Evolutionary conservation across 2,888 invertebrate species (phyloP).

Genomic region (Mantis religiosa): DNA sequence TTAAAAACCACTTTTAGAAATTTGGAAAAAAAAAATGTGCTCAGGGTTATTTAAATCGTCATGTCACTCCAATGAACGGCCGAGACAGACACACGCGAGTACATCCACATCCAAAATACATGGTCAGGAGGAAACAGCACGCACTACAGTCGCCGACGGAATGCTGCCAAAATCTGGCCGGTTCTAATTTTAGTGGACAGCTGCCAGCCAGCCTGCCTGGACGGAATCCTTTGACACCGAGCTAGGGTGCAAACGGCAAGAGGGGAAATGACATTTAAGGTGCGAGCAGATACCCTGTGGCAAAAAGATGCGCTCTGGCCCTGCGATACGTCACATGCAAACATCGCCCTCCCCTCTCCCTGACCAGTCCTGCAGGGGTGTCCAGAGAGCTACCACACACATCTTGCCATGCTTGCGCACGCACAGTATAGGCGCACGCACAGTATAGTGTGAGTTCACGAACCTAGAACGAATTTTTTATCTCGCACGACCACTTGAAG

Average conservation of each 20-base stretch:
- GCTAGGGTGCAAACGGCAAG: not conserved
- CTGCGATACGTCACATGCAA: not conserved
- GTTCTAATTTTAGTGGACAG: conserved; percentile 10
- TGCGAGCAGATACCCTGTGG: not conserved
- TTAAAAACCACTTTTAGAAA: no score
- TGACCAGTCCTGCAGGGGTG: not conserved
- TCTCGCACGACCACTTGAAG: no score
- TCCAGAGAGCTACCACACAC: not conserved
- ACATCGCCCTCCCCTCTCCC: not conserved
- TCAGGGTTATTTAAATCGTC: no score
- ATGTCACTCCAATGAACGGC: no score
- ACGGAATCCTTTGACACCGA: conserved; percentile 8
- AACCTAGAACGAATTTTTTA: no score
- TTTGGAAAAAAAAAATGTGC: no score
- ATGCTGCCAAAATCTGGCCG: not conserved
- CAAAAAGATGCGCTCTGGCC: not conserved
- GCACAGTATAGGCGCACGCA: no score
- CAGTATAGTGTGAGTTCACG: no score
- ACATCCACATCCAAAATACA: no score
- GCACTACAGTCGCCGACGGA: not conserved
- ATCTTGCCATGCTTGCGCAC: no score
- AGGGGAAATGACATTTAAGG: conserved; percentile 26
- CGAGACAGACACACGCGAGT: no score
- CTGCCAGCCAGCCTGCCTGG: not conserved
- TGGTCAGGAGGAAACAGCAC: no score